Base-by-base conservation (phyloP, 1,140 invertebrate species). In the Drosophila melanica region DNA sequence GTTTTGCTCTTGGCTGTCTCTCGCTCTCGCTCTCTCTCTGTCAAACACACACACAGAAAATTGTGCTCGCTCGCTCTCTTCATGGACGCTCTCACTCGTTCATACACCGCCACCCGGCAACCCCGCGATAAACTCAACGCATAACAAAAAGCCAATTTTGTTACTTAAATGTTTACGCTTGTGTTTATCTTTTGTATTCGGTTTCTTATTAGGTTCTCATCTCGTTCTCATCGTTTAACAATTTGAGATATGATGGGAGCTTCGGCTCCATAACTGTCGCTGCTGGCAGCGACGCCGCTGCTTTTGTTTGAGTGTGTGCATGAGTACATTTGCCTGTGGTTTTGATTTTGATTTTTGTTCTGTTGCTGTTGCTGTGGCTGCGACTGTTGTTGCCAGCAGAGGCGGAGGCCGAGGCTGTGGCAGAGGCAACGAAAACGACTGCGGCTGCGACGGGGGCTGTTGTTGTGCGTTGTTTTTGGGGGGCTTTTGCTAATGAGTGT, bases 131-230 rank as follows among this genome's bases (percentile, higher is more conserved):
- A 65, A 65, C 16, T 35, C 68, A 16, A 66, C 66, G 79, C 87
- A 89, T 87, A 87, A 90, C 87, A 90, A 90, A 90, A 90, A 90
- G 87, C 87, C 87, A 90, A 90, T 90, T 90, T 90, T 90, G 87
- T 90, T 90, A 90, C 87, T 90, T 90, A 90, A 90, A 90, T 90
- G 87, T 90, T 90, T 90, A 90, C 87, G 87, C 87, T 90, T 87
- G 87, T 90, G 87, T 90, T 90, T 90, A 90, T 90, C 87, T 90
- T 90, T 90, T 90, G 87, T 90, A 90, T 90, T 90, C 87, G 87
- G 87, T 90, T 90, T 90, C 87, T 90, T 90, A 90, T 90, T 90
- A 90, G 87, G 87, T 90, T 90, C 87, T 90, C 87, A 90, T 90
- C 87, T 90, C 87, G 84, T 87, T 87, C 84, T 90, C 87, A 90